Evolutionary conservation across 2,888 invertebrate species (phyloP), one percentile per base, ranked within the genome.

Genomic region (Epirrhoe tristata): DNA sequence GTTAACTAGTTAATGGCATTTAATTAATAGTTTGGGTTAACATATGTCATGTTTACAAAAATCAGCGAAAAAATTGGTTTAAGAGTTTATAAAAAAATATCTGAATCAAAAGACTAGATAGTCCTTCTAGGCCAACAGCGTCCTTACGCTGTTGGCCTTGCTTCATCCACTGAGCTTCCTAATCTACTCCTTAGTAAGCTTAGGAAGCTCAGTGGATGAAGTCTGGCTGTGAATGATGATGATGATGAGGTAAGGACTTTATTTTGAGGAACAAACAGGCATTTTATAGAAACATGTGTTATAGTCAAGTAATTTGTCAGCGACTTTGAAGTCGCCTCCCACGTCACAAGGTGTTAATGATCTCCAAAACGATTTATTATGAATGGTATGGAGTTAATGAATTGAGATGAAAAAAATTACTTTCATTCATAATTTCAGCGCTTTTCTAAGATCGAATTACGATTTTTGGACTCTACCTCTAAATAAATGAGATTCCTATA

Each of bases 1-100:
- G 48, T 57, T 70, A 74, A 72, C 70, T 71, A 70, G 65, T 64
- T 71, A 70, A 53, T 43, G 32, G 12, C 48, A 55, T 52, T 59
- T 56, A 59, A 64, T 64, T 64, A 58, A 68, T 64, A 57, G 58
- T 32, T 58, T 61, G 53, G 24, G 48, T 6, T 61, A 53, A 48
- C 67, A 67, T 34, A 57, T 67, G 63, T 57, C 60, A 67, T 54
- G 58, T 56, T 60, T 48, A 32, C 8, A 31, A 16, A 36, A n/a
- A 43, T 46, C 6, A 46, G 57, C 46, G 10, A 24, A 57, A 57
- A 46, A 10, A 10, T 46, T 4, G 46, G 14, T 8, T 46, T 10
- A 39, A 12, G 8, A 3, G 12, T 6, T 10, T 12, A 10, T 12
- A 39, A 12, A 36, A 1, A 36, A 36, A 7, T 1, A 36, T 36